Base-by-base conservation (phyloP, 2,888 invertebrate genomes). In the Thelaira solivaga region DNA sequence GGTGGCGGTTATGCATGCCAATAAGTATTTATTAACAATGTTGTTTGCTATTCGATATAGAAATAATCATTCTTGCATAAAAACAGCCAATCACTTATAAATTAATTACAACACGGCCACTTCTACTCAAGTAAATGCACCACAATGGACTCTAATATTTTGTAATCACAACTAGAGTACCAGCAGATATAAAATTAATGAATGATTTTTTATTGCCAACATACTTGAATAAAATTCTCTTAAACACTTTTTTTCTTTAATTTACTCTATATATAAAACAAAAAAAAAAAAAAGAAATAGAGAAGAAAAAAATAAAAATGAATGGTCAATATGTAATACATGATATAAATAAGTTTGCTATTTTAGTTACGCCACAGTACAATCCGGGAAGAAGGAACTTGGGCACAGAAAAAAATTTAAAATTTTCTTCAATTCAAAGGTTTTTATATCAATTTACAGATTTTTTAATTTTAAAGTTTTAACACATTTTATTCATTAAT, bases 61-160 rank as follows among this genome's bases (percentile, higher is more conserved):
- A 59, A 45, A 64, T 77, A 47, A 47, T 67, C 45, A 49, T 59
- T 78, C 74, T 78, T 71, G 69, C 74, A 74, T 74, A 74, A 77
- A 78, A 69, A 31, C n/a, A 78, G 43, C 69, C 78, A 78, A 78
- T 78, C 74, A 74, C 69, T 78, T 64, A 62, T 41, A 53, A 51
- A 74, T 61, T 78, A 78, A 78, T 78, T 78, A 65, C 62, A 73
- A 39, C 64, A 65, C 24, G 22, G 18, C 53, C 26, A 65, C 29
- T 47, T 45, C 26, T n/a, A 47, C 39, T n/a, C 16, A 20, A 67
- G 47, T 69, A n/a, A n/a, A n/a, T n/a, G 7, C 29, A 31, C 22
- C 31, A 36, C 39, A 49, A 6, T 24, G 16, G n/a, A 34, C 49
- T 31, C 4, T 24, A n/a, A 18, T 31, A 39, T 24, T 34, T 64